Percentiles rank a stretch among this genome's conserved stretches.
Evolutionary conservation across 1,140 invertebrate genomes (phyloP).

Genomic region (Myzus persicae): DNA sequence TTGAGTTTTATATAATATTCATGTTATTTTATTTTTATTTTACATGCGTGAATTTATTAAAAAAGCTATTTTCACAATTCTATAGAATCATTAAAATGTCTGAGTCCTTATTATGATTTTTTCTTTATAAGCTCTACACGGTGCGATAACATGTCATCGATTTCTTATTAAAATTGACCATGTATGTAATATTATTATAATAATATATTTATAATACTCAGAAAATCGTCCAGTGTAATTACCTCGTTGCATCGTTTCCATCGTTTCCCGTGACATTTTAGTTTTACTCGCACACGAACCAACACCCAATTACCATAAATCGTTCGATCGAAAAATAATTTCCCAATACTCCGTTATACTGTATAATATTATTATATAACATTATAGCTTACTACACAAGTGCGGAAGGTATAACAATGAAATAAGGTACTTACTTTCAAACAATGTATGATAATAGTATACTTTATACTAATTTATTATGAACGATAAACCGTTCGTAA

Average conservation of each 20-base stretch:
- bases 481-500: not conserved
- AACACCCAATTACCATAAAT: not conserved
- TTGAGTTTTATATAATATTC: not conserved
- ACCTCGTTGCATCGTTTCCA: too few species aligned
- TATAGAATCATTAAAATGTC: not conserved
- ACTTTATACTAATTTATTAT: not conserved
- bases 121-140: not conserved
- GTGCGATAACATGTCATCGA: not conserved
- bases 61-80: not conserved
- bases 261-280: not conserved
- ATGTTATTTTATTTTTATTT: not conserved
- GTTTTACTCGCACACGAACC: not conserved
- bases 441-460: not conserved
- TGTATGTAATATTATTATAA: not conserved
- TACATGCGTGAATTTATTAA: not conserved
- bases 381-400: not conserved
- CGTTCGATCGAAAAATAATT: not conserved
- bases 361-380: not conserved
- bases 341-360: not conserved
- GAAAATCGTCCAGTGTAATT: not conserved
- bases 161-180: not conserved
- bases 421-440: not conserved
- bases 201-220: slow-evolving; percentile 10
- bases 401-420: not conserved
- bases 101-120: not conserved